Percentiles rank a stretch among this genome's conserved stretches.
Conservation (phyloP, 1,140 invertebrate genomes). For the Drosophila sproati region DNA sequence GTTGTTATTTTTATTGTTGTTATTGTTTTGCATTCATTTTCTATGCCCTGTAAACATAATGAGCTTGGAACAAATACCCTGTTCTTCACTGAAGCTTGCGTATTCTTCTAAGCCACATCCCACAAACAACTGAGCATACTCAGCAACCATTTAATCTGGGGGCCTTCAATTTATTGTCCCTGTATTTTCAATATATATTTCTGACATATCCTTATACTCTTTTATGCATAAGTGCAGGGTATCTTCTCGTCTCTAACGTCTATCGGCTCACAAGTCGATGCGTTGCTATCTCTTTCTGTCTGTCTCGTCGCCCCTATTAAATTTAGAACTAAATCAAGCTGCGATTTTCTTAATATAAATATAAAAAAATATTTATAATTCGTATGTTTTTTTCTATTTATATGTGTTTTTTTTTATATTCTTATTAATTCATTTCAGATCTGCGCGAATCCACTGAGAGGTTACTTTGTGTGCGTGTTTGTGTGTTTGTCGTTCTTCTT, state of each 20-base stretch:
- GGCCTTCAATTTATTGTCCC: no score
- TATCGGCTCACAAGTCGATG: not conserved
- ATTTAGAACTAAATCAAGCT: constrained; percentile 56
- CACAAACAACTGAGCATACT: no score
- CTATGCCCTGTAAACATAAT: constrained; percentile 4
- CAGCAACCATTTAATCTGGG: no score
- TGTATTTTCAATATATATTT: no score
- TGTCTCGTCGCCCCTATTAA: constrained; percentile 18
- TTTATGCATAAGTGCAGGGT: not conserved
- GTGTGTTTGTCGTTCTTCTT: constrained; percentile 32
- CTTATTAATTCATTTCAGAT: constrained; percentile 54
- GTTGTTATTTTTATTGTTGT: not conserved
- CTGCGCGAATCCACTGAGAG: constrained; percentile 28
- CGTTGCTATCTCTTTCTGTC: constrained; percentile 4
- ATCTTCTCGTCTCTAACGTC: not conserved
- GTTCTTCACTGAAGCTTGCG: not conserved
- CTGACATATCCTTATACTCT: no score
- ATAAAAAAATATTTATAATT: constrained; percentile 51
- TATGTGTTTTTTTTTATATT: constrained; percentile 7
- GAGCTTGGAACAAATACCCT: not conserved
- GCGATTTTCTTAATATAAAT: constrained; percentile 58
- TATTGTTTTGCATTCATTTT: not conserved
- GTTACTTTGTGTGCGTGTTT: constrained; percentile 13
- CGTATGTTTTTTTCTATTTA: constrained; percentile 10
- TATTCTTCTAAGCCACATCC: no score